Evolutionary conservation across 1,140 invertebrate genomes (phyloP).

Genomic region (Magallana gigas): DNA sequence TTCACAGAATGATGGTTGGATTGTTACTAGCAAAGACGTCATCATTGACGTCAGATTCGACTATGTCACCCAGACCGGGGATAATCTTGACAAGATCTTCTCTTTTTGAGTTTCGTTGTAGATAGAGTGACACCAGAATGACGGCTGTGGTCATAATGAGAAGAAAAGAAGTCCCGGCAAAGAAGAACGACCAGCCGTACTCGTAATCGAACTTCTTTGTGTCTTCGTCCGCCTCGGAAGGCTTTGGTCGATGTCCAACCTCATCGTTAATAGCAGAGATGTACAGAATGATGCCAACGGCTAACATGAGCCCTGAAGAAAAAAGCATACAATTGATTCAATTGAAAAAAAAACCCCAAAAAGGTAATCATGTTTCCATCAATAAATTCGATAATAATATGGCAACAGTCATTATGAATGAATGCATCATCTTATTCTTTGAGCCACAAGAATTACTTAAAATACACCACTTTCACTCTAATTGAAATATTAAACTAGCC

Average conservation of each 20-base stretch:
- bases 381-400: no score
- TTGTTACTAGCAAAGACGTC: background rate
- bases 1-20: slow-evolving; percentile 42
- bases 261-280: slow-evolving; percentile 76
- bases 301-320: slow-evolving; percentile 68
- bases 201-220: slow-evolving; percentile 63
- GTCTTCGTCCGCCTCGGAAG: slow-evolving; percentile 54
- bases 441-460: no score
- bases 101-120: slow-evolving; percentile 63
- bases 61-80: slow-evolving; percentile 65
- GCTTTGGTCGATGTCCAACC: slow-evolving; percentile 65
- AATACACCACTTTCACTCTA: no score
- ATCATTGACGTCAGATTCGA: slow-evolving; percentile 46
- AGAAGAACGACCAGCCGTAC: slow-evolving; percentile 76
- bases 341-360: no score
- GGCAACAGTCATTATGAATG: no score
- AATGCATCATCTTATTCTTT: no score
- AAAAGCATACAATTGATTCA: background rate
- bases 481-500: slow-evolving; percentile 35
- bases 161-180: slow-evolving; percentile 69
- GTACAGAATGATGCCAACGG: slow-evolving; percentile 72
- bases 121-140: slow-evolving; percentile 68
- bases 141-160: slow-evolving; percentile 69
- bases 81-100: slow-evolving; percentile 67
- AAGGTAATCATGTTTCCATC: no score